Percentiles rank a stretch among this genome's conserved stretches.
phyloP scores from a whole-genome alignment of 30 jellyfish, hydroid and myxozoan species.

The Cassiopea xamachana region DNA sequence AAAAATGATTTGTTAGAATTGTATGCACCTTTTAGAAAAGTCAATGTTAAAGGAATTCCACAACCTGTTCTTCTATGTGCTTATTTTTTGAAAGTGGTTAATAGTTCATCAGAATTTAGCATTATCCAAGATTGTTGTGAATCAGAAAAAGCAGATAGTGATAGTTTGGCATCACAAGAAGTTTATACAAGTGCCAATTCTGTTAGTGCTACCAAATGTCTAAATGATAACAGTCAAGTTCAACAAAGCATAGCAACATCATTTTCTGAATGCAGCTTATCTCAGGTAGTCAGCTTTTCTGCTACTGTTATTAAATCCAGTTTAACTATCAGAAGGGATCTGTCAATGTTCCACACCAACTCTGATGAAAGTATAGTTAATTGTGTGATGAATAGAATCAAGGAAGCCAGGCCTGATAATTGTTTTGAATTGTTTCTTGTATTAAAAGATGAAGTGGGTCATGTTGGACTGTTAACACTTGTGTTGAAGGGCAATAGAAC shows the following conservation, averaged over 20 bases:
- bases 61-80: constrained; percentile 25
- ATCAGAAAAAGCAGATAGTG: neutral
- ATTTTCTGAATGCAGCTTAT: constrained; percentile 4
- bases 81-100: constrained; percentile 7
- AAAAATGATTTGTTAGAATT: constrained; percentile 8
- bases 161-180: neutral
- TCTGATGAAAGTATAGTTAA: constrained; percentile 6
- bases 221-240: neutral
- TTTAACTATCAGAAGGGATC: neutral
- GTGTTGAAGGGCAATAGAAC: neutral
- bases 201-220: neutral
- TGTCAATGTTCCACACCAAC: neutral
- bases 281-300: neutral
- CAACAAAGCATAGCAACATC: neutral
- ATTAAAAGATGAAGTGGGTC: neutral
- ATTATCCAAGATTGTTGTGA: neutral
- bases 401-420: neutral
- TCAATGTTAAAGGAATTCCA: neutral
- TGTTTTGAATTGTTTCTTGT: neutral
- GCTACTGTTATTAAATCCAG: constrained; percentile 15
- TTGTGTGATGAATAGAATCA: neutral
- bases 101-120: neutral
- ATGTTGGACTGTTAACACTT: neutral
- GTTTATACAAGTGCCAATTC: neutral
- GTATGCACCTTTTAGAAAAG: constrained; percentile 38